phyloP scores from a whole-genome alignment of 2,113 vertebrate genomes.

The Planiliza haematocheilus region DNA sequence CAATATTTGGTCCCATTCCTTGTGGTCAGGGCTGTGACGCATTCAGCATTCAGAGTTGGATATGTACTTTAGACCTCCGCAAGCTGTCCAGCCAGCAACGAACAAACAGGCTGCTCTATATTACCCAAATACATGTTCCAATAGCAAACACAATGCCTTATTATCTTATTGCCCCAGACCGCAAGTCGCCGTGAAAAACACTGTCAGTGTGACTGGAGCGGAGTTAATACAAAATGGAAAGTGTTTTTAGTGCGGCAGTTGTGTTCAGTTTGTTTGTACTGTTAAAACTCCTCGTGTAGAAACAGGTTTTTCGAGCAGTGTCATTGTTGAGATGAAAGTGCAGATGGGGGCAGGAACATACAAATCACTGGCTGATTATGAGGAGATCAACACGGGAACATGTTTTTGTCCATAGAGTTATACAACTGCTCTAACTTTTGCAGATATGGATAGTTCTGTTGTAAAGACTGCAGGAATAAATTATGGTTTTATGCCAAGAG shows the following conservation, averaged over 20 bases:
- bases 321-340: no score
- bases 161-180: constrained; percentile 44
- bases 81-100: constrained; percentile 27
- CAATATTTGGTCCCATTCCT: constrained; percentile 66
- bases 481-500: no score
- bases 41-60: constrained; percentile 42
- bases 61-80: constrained; percentile 35
- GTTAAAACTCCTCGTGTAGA: background rate
- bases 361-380: no score
- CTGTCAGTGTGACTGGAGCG: no score
- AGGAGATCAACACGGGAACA: no score
- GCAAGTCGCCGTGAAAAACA: constrained; percentile 39
- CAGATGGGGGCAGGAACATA: no score
- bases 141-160: constrained; percentile 49
- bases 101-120: constrained; percentile 59
- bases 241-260: background rate
- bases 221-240: constrained; percentile 5
- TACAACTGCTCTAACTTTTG: no score
- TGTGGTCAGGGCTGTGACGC: constrained; percentile 60
- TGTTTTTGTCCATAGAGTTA: no score
- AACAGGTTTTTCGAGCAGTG: no score
- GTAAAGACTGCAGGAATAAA: no score
- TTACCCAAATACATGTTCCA: constrained; percentile 29
- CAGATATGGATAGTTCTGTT: no score
- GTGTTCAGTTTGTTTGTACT: background rate